Evolutionary conservation across 2,888 invertebrate species (phyloP).

Genomic region (Agonopterix heracliana): DNA sequence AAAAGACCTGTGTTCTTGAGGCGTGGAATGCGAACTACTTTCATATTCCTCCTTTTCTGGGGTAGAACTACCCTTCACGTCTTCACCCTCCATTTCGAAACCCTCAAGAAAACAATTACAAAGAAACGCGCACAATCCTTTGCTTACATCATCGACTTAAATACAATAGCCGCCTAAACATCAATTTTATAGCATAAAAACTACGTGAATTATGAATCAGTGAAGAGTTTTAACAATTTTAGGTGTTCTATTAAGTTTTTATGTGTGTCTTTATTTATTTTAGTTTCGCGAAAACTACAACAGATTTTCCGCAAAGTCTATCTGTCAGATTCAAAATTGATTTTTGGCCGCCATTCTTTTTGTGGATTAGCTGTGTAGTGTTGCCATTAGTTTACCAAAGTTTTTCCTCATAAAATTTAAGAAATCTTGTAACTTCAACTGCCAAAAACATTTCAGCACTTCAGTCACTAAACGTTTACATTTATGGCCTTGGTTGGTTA

Average conservation of each 20-base stretch:
- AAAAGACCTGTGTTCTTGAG: conserved; percentile 66
- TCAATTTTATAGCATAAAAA: background rate
- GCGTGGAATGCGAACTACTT: conserved; percentile 63
- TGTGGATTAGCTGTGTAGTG: background rate
- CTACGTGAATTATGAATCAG: background rate
- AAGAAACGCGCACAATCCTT: conserved; percentile 46
- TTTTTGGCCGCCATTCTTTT: conserved; percentile 66
- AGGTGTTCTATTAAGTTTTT: conserved; percentile 23
- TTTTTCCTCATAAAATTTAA: no score
- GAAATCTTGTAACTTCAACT: no score
- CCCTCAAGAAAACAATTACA: conserved; percentile 31
- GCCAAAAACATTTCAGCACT: no score
- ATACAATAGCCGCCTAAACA: conserved; percentile 21
- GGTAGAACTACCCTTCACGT: conserved; percentile 39
- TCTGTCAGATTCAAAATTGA: conserved; percentile 62
- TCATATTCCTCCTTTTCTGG: conserved; percentile 59
- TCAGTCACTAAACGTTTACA: no score
- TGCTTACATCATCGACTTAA: conserved; percentile 72
- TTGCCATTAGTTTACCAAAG: no score
- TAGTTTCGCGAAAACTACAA: no score
- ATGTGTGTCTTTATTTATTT: background rate
- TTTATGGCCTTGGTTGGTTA: no score
- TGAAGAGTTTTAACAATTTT: no score
- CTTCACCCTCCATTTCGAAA: conserved; percentile 55
- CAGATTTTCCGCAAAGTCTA: conserved; percentile 7